Evolutionary conservation across 2,797 vertebrate genomes (phyloP).

Genomic region (Pantherophis vulpinus): DNA sequence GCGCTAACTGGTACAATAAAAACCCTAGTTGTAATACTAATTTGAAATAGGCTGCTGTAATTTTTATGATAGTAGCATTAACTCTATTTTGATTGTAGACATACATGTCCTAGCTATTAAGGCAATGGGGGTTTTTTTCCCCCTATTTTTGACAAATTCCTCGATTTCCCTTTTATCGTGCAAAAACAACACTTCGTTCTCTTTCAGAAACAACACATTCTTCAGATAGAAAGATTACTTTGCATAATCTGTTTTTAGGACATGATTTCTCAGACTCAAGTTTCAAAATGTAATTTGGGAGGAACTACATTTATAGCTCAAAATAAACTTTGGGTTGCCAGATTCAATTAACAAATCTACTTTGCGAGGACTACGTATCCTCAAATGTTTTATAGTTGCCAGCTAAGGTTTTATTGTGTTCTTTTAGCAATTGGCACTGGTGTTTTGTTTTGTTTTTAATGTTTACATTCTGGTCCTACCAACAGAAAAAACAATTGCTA

Average conservation of each 20-base stretch:
- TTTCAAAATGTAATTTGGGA: neutral
- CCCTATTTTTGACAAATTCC: neutral
- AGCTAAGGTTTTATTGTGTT: neutral
- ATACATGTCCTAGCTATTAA: neutral
- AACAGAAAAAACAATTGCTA: no score
- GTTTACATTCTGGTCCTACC: neutral
- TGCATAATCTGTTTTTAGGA: neutral
- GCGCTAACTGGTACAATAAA: constrained; percentile 41
- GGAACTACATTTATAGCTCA: neutral
- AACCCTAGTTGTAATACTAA: neutral
- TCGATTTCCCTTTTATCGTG: neutral
- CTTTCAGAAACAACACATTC: neutral
- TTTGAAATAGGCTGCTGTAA: neutral
- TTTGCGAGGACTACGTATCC: no score
- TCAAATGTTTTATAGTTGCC: neutral
- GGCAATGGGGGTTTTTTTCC: no score
- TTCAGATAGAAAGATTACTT: neutral
- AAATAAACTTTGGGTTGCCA: neutral
- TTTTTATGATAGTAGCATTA: constrained; percentile 7
- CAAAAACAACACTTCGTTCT: no score
- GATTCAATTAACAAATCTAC: neutral
- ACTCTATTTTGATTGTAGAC: constrained; percentile 6
- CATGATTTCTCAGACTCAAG: neutral
- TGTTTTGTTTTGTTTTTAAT: neutral
- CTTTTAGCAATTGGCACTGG: neutral